phyloP scores from a whole-genome alignment of 2,888 invertebrate species.

The Xestia rhomboidea region DNA sequence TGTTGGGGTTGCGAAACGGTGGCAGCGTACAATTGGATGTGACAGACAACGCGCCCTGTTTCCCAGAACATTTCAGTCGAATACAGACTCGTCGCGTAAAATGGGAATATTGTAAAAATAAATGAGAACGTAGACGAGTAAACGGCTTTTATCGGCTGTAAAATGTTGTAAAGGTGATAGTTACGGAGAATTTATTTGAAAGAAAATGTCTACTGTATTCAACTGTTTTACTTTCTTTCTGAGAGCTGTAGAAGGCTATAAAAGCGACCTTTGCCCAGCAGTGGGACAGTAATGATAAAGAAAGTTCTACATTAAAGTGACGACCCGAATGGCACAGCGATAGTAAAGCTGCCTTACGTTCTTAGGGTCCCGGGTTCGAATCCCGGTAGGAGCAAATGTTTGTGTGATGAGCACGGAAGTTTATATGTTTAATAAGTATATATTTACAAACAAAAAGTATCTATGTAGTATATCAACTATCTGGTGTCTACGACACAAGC shows the following conservation, averaged over 20 bases:
- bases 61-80: conserved; percentile 74
- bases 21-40: conserved; percentile 79
- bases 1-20: conserved; percentile 76
- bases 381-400: no score
- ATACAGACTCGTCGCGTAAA: conserved; percentile 71
- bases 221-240: conserved; percentile 49
- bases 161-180: conserved; percentile 61
- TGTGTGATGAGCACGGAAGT: no score
- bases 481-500: no score
- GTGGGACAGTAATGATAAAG: not conserved
- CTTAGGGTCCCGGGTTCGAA: no score
- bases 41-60: conserved; percentile 78
- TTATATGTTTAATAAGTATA: no score
- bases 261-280: conserved; percentile 33
- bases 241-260: conserved; percentile 25
- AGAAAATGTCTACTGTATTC: conserved; percentile 42
- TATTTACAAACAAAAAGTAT: no score
- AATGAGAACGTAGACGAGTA: conserved; percentile 64
- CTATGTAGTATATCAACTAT: no score
- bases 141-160: conserved; percentile 54
- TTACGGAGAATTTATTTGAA: conserved; percentile 58
- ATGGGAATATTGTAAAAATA: conserved; percentile 73
- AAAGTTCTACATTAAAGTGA: not conserved
- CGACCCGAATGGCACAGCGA: no score
- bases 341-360: no score